These are phyloP conservation scores for Tautogolabrus adspersus DNA, from an alignment of 2,113 vertebrate genomes.

Conservation along the genomic window DNA sequence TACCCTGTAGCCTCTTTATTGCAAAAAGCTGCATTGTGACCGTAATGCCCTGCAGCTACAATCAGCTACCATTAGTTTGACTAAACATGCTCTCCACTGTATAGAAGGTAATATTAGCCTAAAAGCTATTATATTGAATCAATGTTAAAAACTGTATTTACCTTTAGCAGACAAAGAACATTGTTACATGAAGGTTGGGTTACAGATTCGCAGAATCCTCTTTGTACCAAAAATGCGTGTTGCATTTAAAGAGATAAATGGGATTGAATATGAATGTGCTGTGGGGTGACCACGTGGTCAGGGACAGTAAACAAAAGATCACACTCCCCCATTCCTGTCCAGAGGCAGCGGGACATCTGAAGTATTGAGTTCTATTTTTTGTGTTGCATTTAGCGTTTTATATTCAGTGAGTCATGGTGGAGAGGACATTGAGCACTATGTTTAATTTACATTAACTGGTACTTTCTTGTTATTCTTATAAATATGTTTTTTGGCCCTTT, in stretches of 20 bases:
- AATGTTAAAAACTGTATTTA: neutral
- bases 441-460: too few species aligned
- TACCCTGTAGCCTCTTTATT: neutral
- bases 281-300: constrained; percentile 37
- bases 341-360: too few species aligned
- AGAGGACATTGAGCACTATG: too few species aligned
- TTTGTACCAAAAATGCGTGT: constrained; percentile 3
- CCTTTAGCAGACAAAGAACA: neutral
- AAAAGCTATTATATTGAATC: neutral
- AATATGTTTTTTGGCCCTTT: too few species aligned
- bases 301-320: constrained; percentile 11
- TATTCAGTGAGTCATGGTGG: too few species aligned
- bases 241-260: constrained; percentile 25
- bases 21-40: neutral
- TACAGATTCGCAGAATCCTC: neutral
- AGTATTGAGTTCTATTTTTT: too few species aligned
- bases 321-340: too few species aligned
- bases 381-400: too few species aligned
- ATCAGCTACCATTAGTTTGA: constrained; percentile 14
- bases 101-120: neutral
- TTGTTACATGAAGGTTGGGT: neutral
- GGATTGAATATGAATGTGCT: neutral
- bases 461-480: too few species aligned
- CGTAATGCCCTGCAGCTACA: constrained; percentile 14
- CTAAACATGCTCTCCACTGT: neutral